These are phyloP conservation scores for Origma solitaria DNA, from an alignment of 2,113 vertebrate genomes.

Conservation along the genomic window DNA sequence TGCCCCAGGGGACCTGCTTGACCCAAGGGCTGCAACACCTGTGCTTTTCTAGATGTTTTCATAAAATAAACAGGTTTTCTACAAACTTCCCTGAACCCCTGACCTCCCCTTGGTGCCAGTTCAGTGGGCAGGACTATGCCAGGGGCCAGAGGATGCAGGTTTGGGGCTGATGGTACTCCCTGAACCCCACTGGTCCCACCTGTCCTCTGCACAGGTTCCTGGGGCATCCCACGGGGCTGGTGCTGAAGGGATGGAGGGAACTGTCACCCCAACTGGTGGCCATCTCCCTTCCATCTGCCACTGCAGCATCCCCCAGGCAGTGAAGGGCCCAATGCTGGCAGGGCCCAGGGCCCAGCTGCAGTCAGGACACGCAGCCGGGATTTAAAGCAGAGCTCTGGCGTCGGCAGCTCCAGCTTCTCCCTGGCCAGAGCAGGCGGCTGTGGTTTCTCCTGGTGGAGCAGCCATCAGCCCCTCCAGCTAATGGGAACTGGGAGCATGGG, in stretches of 20 bases:
- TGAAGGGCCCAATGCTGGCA: not conserved
- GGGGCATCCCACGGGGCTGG: accelerated
- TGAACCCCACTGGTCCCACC: not conserved
- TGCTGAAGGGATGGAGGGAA: not conserved
- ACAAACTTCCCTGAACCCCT: not conserved
- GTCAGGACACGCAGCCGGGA: not conserved
- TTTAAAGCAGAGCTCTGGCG: not conserved
- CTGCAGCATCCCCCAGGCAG: not conserved
- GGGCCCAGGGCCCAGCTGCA: not conserved
- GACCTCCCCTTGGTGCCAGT: not conserved
- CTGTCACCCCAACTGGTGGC: not conserved
- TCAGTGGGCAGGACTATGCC: not conserved
- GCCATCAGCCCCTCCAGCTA: not conserved
- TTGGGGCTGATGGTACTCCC: not conserved
- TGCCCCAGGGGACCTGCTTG: not conserved
- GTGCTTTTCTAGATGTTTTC: not conserved
- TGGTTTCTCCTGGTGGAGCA: not conserved
- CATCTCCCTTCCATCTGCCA: not conserved
- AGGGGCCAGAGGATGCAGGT: not conserved
- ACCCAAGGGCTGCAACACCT: not conserved
- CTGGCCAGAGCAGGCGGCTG: not conserved
- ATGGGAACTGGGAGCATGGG: not conserved
- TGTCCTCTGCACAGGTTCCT: not conserved
- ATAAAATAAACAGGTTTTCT: constrained; percentile 35
- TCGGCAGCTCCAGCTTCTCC: not conserved